phyloP scores from a whole-genome alignment of 2,113 vertebrate species.

The Halcyon malimbica region DNA sequence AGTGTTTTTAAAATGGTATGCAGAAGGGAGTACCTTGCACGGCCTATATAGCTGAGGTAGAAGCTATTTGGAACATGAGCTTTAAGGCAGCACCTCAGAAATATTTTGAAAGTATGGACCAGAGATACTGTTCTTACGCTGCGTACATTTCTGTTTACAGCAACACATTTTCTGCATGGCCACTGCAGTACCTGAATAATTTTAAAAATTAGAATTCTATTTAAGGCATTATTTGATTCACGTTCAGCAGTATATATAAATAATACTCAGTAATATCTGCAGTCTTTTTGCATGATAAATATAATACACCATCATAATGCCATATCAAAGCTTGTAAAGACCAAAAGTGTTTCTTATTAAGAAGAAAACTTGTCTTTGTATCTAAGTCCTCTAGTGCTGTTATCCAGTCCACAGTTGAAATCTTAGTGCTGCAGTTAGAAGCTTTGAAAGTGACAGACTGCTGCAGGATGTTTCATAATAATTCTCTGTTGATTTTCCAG shows the following conservation, averaged over 20 bases:
- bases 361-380: not conserved
- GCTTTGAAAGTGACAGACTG: not conserved
- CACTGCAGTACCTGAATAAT: not conserved
- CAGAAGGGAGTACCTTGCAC: not conserved
- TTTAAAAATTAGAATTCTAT: not conserved
- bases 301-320: not conserved
- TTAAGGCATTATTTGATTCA: not conserved
- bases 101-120: not conserved
- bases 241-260: not conserved
- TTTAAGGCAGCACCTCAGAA: not conserved
- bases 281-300: not conserved
- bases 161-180: not conserved
- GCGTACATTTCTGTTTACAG: not conserved
- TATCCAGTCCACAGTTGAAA: not conserved
- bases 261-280: not conserved
- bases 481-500: not conserved
- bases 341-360: not conserved
- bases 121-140: not conserved
- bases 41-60: not conserved
- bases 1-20: not conserved
- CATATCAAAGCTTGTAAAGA: not conserved
- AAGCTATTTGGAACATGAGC: not conserved
- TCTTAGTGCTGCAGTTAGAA: not conserved
- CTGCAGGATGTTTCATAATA: not conserved
- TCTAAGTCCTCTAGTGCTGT: fast-evolving